A percentile compares a stretch with the other conserved stretches of the same genome.
phyloP scores from a whole-genome alignment of 1,140 invertebrate genomes.

The Ceratina japonica region DNA sequence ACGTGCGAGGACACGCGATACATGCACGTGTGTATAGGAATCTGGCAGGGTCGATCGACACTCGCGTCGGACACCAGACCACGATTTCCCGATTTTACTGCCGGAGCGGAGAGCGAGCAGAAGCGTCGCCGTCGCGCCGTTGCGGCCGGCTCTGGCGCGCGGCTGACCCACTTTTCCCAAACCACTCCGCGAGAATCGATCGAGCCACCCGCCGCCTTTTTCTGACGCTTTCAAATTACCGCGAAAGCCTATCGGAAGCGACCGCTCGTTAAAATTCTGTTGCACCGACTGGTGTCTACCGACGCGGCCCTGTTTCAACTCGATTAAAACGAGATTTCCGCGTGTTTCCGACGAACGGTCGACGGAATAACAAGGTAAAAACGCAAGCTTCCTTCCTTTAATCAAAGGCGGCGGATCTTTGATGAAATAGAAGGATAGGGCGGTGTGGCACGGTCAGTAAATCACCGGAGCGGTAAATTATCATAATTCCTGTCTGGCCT shows the following conservation, averaged over 20 bases:
- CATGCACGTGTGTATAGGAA: no score
- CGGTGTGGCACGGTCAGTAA: slow-evolving; percentile 1
- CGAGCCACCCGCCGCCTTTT: slow-evolving; percentile 38
- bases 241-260: slow-evolving; percentile 33
- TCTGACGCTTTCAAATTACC: slow-evolving; percentile 35
- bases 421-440: background rate
- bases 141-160: background rate
- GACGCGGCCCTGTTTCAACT: slow-evolving; percentile 12
- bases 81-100: slow-evolving; percentile 19
- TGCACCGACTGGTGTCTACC: slow-evolving; percentile 15
- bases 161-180: slow-evolving; percentile 26
- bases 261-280: slow-evolving; percentile 48
- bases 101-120: background rate
- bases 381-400: background rate
- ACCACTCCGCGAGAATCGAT: slow-evolving; percentile 11
- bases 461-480: slow-evolving; percentile 1
- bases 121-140: no score
- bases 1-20: background rate
- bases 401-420: background rate
- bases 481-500: background rate
- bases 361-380: slow-evolving; percentile 19
- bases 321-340: slow-evolving; percentile 46
- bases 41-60: no score
- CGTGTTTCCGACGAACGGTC: slow-evolving; percentile 15
- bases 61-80: background rate